Conservation (phyloP, 2,797 vertebrate species). For the Cirrhinus mrigala region DNA sequence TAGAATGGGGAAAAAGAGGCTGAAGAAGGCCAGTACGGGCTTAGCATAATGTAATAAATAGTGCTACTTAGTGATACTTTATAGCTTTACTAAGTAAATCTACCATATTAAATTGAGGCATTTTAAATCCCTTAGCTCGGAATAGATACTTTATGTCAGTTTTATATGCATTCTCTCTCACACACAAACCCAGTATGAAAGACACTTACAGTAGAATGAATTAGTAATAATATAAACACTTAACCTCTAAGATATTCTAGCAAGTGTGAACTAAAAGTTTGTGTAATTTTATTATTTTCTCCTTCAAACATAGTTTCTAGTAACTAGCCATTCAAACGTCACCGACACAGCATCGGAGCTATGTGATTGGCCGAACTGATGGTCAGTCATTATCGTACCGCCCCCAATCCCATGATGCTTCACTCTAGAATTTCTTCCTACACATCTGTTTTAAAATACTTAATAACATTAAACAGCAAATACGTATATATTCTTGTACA, state of each 20-base stretch:
- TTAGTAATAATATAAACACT: neutral
- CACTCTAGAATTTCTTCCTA: neutral
- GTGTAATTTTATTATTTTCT: neutral
- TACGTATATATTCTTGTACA: too few relatives aligned
- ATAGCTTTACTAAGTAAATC: too few relatives aligned
- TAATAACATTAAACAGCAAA: neutral
- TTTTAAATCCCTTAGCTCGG: neutral
- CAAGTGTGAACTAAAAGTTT: neutral
- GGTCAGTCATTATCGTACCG: neutral
- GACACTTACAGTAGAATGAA: neutral
- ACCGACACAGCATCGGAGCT: too few relatives aligned
- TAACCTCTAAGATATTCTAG: neutral
- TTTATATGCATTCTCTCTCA: neutral
- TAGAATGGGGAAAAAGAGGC: neutral
- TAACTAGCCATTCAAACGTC: neutral
- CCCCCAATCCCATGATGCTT: slow-evolving; percentile 69
- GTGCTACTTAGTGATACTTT: neutral
- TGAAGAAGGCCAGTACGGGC: neutral
- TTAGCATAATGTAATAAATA: neutral
- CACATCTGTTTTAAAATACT: neutral
- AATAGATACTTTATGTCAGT: neutral
- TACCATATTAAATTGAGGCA: neutral
- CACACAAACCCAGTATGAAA: neutral
- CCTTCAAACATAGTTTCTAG: neutral
- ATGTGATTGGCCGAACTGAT: neutral